A percentile compares a stretch with the other conserved stretches of the same genome.
phyloP scores from a whole-genome alignment of 2,888 invertebrate species.

The Brachynemurus nebulosus region DNA sequence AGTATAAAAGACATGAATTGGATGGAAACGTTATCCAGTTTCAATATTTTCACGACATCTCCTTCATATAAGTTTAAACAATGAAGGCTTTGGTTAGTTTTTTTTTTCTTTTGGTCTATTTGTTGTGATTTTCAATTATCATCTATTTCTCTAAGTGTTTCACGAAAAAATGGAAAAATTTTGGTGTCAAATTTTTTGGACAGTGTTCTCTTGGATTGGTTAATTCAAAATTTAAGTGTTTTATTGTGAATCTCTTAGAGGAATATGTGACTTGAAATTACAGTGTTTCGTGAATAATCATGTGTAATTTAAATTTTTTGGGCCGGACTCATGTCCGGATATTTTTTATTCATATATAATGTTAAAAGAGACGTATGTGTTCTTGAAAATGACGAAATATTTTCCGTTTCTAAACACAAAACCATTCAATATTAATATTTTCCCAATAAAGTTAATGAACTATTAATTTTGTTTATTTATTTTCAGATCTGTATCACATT shows the following conservation, averaged over 20 bases:
- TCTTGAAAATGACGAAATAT: too few relatives aligned
- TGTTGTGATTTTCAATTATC: neutral
- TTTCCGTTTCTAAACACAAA: too few relatives aligned
- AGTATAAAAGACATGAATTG: slow-evolving; percentile 41
- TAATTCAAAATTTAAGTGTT: neutral
- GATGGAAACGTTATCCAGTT: slow-evolving; percentile 39
- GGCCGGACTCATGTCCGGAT: neutral
- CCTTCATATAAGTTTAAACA: slow-evolving; percentile 24
- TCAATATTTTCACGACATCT: slow-evolving; percentile 36
- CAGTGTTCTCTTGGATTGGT: slow-evolving; percentile 7
- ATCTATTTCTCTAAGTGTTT: slow-evolving; percentile 5
- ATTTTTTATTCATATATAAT: too few relatives aligned
- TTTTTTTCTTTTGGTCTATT: slow-evolving; percentile 1
- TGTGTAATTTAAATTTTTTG: neutral
- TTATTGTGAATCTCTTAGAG: slow-evolving; percentile 9
- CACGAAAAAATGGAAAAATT: too few relatives aligned
- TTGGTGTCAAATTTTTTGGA: too few relatives aligned
- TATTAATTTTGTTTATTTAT: slow-evolving; percentile 19
- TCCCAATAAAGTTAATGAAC: too few relatives aligned
- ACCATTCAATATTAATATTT: too few relatives aligned
- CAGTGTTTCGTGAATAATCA: neutral
- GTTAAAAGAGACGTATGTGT: too few relatives aligned
- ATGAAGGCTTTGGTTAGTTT: slow-evolving; percentile 43
- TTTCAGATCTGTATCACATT: slow-evolving; percentile 56
- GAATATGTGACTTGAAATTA: neutral